Evolutionary conservation across 1,140 invertebrate species (phyloP).

Genomic region (Heliconius himera): DNA sequence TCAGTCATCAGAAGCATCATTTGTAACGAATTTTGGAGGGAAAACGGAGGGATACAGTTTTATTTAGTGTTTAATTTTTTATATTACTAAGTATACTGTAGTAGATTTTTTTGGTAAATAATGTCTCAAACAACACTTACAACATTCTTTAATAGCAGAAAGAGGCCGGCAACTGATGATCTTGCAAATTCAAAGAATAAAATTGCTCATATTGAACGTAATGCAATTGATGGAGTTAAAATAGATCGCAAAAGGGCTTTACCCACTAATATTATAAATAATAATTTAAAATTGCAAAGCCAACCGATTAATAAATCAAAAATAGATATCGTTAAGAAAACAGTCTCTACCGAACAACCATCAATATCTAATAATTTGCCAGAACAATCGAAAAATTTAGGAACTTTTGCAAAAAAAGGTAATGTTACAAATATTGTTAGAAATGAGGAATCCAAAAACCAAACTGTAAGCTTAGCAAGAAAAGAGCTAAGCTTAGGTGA

Average conservation of each 20-base stretch:
- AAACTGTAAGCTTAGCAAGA: conserved; percentile 71
- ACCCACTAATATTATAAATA: conserved; percentile 34
- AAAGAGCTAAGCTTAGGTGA: conserved; percentile 85
- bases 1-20: not conserved
- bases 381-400: conserved; percentile 31
- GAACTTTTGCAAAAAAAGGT: conserved; percentile 60
- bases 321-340: not conserved
- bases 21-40: conserved; percentile 59
- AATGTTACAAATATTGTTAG: conserved; percentile 59
- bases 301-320: conserved; percentile 1
- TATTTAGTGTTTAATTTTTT: not conserved
- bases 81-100: conserved; percentile 1
- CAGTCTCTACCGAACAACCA: not conserved
- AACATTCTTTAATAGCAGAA: conserved; percentile 86
- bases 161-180: conserved; percentile 86
- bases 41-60: conserved; percentile 36
- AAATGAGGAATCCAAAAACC: conserved; percentile 48
- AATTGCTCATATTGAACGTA: conserved; percentile 81
- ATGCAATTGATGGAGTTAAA: conserved; percentile 32
- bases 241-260: conserved; percentile 31
- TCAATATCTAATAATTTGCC: conserved; percentile 17
- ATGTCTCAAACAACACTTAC: conserved; percentile 89
- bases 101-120: conserved; percentile 18
- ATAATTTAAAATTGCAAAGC: conserved; percentile 29
- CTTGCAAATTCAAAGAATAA: conserved; percentile 83